Evolutionary conservation across 2,113 vertebrate genomes (phyloP), one percentile per base, ranked within the genome.

Genomic region (Podarcis muralis): DNA sequence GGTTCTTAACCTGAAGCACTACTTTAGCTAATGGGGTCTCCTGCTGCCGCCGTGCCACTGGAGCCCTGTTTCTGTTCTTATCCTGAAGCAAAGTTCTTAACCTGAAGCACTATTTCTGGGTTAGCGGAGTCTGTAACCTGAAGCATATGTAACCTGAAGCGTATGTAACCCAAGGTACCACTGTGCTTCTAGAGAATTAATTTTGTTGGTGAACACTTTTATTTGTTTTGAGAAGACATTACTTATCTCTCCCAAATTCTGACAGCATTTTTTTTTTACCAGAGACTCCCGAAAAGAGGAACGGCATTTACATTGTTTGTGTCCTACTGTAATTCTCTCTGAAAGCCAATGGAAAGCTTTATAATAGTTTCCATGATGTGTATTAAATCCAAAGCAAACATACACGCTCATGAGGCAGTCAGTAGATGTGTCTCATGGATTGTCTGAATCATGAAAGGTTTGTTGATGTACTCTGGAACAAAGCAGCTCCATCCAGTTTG

Each of bases 401-500:
- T 1, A 40, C 65, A 37, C 69, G 85, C 62, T 13, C 76, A 87
- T 87, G 74, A 20, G 3, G 40, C 40, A 69, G 32, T 32, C 12
- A 1, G 0, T 86, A 81, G 77, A 84, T 87, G 9, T 2, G 0
- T 74, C 79, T 90, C 68, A 57, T 23, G 30, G 3, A 0, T 68
- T 13, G 6, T 32, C 0, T 0, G 86, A 84, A 11, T 12, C 15
- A 2, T 8, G 11, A 68, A 0, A 15, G 57, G n/a, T 1, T 0
- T 0, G 0, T 4, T 71, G 59, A 57, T 0, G 59, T 77, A 23
- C n/a, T 40, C 25, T 78, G 82, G 27, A 53, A 35, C 57, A 2
- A 77, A 74, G 13, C 23, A 37, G 32, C 74, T 88, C 69, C n/a
- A 12, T 76, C 7, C 3, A 2, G n/a, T 40, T 65, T 40, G 86